Evolutionary conservation across 2,797 vertebrate species (phyloP).

Genomic region (Acomys russatus): DNA sequence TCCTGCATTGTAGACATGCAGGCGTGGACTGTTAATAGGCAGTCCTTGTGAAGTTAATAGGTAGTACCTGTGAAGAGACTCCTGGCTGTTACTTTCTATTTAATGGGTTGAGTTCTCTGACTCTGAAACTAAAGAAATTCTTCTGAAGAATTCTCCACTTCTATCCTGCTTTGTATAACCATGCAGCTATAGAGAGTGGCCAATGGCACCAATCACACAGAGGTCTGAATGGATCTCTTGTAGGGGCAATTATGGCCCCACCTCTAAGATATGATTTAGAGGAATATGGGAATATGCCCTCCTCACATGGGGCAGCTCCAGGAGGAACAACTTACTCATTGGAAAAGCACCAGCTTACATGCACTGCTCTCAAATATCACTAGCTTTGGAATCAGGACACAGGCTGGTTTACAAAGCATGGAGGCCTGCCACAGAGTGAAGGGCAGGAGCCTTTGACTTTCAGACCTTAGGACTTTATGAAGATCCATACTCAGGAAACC

Average conservation of each 20-base stretch:
- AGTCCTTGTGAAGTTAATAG: too few species aligned
- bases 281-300: background rate
- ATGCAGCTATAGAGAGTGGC: background rate
- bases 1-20: background rate
- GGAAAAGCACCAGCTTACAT: background rate
- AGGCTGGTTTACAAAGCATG: background rate
- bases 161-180: background rate
- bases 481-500: background rate
- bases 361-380: background rate
- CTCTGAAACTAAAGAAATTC: background rate
- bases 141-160: background rate
- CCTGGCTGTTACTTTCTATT: background rate
- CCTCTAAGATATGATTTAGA: background rate
- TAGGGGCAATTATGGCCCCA: background rate
- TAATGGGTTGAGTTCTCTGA: constrained; percentile 1
- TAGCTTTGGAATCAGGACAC: background rate
- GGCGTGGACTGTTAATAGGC: too few species aligned
- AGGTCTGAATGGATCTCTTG: background rate
- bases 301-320: background rate
- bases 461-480: background rate
- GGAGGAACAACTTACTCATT: background rate
- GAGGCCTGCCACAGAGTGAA: background rate
- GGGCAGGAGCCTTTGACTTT: background rate
- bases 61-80: background rate
- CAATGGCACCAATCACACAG: background rate